phyloP scores from a whole-genome alignment of 23 tunicate species.

The Ascidia mentula region DNA sequence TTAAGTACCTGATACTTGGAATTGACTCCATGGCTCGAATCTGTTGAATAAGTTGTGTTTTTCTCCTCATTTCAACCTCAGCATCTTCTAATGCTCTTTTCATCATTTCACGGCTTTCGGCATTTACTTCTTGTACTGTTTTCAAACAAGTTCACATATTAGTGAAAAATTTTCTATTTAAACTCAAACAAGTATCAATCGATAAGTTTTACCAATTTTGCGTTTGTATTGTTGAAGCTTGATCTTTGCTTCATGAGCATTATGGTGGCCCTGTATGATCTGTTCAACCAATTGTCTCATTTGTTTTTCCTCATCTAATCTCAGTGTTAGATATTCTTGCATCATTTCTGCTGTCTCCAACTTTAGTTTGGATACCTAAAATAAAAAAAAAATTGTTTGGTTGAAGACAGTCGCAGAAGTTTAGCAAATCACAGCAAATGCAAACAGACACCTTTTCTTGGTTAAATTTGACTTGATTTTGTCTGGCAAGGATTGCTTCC shows the following conservation, averaged over 20 bases:
- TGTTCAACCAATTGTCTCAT: conserved; percentile 77
- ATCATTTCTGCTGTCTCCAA: conserved; percentile 86
- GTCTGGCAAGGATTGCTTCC: conserved; percentile 87
- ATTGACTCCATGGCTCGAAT: conserved; percentile 87
- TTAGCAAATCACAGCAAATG: background rate
- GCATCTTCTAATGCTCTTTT: conserved; percentile 82
- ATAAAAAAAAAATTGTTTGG: background rate
- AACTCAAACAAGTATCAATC: too few species aligned
- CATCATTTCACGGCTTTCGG: conserved; percentile 88
- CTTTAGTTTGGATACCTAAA: conserved; percentile 63
- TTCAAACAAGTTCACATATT: too few species aligned
- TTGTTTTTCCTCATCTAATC: conserved; percentile 86
- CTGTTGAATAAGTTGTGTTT: conserved; percentile 68
- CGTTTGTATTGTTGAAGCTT: conserved; percentile 65
- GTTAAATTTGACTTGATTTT: conserved; percentile 59
- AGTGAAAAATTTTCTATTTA: background rate
- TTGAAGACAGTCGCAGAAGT: background rate
- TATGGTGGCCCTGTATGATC: conserved; percentile 58
- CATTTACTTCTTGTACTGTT: conserved; percentile 80
- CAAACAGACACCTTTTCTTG: conserved; percentile 40
- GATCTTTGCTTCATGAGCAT: conserved; percentile 54
- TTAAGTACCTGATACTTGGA: conserved; percentile 55
- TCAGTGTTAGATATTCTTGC: conserved; percentile 71
- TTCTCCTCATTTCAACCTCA: conserved; percentile 88
- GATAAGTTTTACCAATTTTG: conserved; percentile 59